Evolutionary conservation across 2,888 invertebrate genomes (phyloP), one percentile per base, ranked within the genome.

Genomic region (Acleris laterana): DNA sequence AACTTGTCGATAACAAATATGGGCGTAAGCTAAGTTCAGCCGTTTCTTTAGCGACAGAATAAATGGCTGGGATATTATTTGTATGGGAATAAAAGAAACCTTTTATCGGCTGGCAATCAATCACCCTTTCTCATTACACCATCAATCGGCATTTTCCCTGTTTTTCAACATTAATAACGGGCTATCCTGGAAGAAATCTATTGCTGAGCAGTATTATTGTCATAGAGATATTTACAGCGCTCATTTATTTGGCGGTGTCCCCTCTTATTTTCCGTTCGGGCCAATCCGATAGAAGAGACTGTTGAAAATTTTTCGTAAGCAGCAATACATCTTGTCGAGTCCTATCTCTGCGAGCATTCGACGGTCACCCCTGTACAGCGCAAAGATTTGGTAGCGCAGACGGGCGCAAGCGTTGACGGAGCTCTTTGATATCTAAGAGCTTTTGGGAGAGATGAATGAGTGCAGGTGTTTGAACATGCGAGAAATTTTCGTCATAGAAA

Each of bases 181-280:
- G 83, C 79, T 84, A 80, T 89, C 72, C 74, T 77, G 79, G 81
- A 80, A 83, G 84, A 85, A 87, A 93, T 93, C 93, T 93, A 91
- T 89, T 89, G 93, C 93, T 93, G 93, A 93, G 91, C 93, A 92
- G 93, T 92, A 91, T 92, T 93, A 92, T 93, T 92, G 91, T 92
- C 92, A 91, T 90, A 89, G 87, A 84, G 91, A 90, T 90, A 93
- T 93, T 93, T 93, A 93, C 86, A 82, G 81, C 89, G 80, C 77
- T 92, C 92, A 92, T 92, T 92, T 92, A 91, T 93, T 88, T 89
- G 86, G 84, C 84, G 82, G 77, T 88, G 86, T 88, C 90, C 90
- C 93, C 90, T 92, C 92, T 93, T 93, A 93, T 93, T 93, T 93
- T 93, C 89, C 89, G 90, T 92, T 93, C 87, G 87, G 82, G 89